Base-by-base conservation (phyloP, 2,113 vertebrate genomes). In the Catagonus wagneri region DNA sequence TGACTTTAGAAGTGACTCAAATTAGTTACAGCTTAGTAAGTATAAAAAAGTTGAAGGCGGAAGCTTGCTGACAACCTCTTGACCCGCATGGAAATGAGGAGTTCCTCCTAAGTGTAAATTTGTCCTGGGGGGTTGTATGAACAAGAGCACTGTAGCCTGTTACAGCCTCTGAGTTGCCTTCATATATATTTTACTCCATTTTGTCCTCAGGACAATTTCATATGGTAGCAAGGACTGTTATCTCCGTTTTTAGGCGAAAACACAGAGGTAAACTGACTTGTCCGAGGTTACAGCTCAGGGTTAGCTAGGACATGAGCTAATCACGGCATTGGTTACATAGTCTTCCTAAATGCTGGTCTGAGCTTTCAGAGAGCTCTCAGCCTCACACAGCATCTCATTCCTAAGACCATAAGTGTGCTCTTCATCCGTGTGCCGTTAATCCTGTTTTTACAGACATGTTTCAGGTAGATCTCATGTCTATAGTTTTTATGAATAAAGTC, bases 401-500 rank as follows among this genome's bases (percentile, higher is more conserved):
- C 8, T 34, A 44, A 80, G 76, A 58, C 23, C 20, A 0, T 32
- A 83, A 75, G 13, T 11, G 23, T 1, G 0, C 12, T 54, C 10
- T 87, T 78, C 34, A 1, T 11, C 4, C 1, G 23, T 54, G 83
- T 65, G 60, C 66, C 29, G 79, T 74, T n/a, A 66, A 52, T 85
- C 83, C 34, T 94, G 32, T 63, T 85, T 39, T 54, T 50, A 10
- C 12, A 13, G 50, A 81, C 27, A 22, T 22, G 34, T 36, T 81
- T 79, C 44, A 50, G 50, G 58, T 25, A 27, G 78, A 87, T 81
- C 29, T 52, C 32, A 27, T 58, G 44, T 90, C 34, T n/a, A 32
- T n/a, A 3, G n/a, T 88, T 94, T 84, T 60, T 16, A 36, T 65
- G 20, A 90, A 78, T 58, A 60, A 90, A 68, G 65, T 91, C n/a